Percentiles rank a stretch among this genome's conserved stretches.
These are phyloP conservation scores for Streptopelia turtur DNA, from an alignment of 2,797 vertebrate genomes.

Conservation along the genomic window DNA sequence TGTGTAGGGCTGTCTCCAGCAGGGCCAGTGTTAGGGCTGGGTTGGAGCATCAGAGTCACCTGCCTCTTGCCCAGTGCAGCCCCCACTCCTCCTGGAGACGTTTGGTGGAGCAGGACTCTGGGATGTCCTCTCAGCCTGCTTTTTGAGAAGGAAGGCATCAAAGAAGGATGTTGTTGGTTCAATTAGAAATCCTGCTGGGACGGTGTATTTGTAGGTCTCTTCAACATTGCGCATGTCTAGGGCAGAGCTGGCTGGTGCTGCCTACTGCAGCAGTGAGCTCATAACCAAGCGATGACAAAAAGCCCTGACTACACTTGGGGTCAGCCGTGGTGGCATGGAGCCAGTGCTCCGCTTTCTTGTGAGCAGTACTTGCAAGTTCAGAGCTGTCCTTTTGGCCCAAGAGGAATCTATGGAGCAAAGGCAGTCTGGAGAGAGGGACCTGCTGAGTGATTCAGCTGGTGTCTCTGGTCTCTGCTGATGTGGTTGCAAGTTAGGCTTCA, in stretches of 20 bases:
- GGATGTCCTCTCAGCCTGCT: background rate
- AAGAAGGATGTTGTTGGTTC: background rate
- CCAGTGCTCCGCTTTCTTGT: background rate
- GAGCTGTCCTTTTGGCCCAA: background rate
- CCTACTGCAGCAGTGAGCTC: conserved; percentile 21
- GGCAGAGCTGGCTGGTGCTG: conserved; percentile 1
- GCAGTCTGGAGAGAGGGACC: background rate
- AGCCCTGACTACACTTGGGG: background rate
- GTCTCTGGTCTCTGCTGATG: background rate
- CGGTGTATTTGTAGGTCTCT: background rate
- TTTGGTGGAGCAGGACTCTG: background rate
- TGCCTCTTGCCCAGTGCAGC: background rate
- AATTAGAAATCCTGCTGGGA: background rate
- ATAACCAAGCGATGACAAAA: background rate
- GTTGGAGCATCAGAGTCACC: background rate
- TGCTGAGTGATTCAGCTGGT: background rate
- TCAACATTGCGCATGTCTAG: background rate
- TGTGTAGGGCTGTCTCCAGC: accelerated
- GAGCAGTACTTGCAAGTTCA: background rate
- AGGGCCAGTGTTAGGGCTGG: background rate
- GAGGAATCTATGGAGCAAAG: background rate
- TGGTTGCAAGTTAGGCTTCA: background rate
- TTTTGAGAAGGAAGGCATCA: background rate
- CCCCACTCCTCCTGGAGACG: accelerated
- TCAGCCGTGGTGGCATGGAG: accelerated